Evolutionary conservation across 2,113 vertebrate genomes (phyloP).

Genomic region (Oreochromis niloticus): DNA sequence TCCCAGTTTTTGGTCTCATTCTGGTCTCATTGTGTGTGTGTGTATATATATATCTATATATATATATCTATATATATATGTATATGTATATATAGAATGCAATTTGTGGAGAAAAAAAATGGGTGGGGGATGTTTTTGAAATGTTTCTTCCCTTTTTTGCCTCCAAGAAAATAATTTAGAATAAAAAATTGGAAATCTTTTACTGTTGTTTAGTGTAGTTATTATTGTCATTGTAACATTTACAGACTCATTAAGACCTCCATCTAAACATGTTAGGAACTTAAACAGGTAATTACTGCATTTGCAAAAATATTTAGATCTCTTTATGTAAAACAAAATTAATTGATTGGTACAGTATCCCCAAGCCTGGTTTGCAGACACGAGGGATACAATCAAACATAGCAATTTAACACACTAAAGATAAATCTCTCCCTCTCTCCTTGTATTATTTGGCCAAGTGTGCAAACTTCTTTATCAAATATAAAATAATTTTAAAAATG

Average conservation of each 20-base stretch:
- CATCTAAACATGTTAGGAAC: neutral
- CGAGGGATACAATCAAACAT: neutral
- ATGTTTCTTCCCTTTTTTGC: neutral
- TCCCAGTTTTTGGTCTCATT: neutral
- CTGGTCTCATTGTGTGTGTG: too few relatives aligned
- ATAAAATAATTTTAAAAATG: neutral
- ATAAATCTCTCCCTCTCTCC: neutral
- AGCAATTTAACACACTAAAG: neutral
- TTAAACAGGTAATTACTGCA: neutral
- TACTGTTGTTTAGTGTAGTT: neutral
- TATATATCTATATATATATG: too few relatives aligned
- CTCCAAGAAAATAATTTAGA: neutral
- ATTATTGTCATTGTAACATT: neutral
- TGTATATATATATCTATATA: too few relatives aligned
- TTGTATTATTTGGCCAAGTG: neutral
- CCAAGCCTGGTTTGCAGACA: neutral
- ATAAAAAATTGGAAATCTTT: neutral
- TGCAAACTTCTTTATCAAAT: neutral
- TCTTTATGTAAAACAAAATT: fast-evolving
- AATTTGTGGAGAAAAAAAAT: too few relatives aligned
- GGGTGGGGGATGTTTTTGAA: neutral
- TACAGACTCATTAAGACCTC: neutral
- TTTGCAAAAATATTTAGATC: neutral
- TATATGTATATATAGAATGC: neutral
- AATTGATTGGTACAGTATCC: neutral